Evolutionary conservation across 2,797 vertebrate species (phyloP), one percentile per base, ranked within the genome.

Genomic region (Geotria australis): DNA sequence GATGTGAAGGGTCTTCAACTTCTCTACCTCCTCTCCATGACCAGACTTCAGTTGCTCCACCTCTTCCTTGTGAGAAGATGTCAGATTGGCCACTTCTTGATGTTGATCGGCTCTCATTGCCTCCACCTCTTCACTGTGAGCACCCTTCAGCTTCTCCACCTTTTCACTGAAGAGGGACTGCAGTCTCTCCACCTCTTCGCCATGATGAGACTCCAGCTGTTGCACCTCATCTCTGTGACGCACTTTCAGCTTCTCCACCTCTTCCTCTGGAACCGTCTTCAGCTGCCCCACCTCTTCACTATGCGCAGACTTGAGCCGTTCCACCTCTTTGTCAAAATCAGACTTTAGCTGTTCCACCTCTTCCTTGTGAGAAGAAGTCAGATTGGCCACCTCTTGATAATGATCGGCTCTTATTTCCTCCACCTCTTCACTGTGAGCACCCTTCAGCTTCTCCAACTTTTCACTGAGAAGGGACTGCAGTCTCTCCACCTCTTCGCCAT

Each of bases 221-320:
- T 75, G 71, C 67, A 80, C 80, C 70, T 73, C 77, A 53, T 73
- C 65, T 46, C 72, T 71, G 53, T 72, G 66, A 56, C 80, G 75
- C 57, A 76, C 76, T 0, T 72, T 67, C 46, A 85, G 71, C 59
- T 71, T 68, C 48, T 71, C 75, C 63, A 73, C 69, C 66, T 85
- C 80, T 9, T 74, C 71, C 65, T 83, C 75, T 10, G 65, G 76
- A 63, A 79, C 74, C 58, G 66, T 70, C 62, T 76, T 76, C 65
- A 94, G 63, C 58, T 75, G 70, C 59, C 71, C 73, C 56, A 85
- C 65, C 60, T 93, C 80, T 47, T 83, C 74, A 60, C 80, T 73
- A 48, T 85, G 78, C 12, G 68, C 61, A 59, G 61, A 59, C 68
- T 63, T 72, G 61, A 78, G 65, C 46, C 69, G 74, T 55, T 67